A percentile compares a stretch with the other conserved stretches of the same genome.
Evolutionary conservation across 2,113 vertebrate genomes (phyloP).

Genomic region (Paralichthys olivaceus): DNA sequence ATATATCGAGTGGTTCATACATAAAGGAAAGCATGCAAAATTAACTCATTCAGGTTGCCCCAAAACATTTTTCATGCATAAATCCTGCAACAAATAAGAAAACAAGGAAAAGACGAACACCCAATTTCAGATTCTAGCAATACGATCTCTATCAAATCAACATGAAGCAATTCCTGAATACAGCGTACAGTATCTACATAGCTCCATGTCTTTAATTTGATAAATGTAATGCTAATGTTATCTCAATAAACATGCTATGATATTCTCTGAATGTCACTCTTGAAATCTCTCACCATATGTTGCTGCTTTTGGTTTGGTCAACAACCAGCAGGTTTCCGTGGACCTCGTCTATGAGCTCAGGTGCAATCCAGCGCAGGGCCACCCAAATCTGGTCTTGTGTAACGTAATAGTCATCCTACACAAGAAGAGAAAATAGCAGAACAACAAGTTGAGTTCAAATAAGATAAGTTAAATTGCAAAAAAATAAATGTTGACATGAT

Average conservation of each 20-base stretch:
- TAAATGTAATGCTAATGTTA: too few relatives aligned
- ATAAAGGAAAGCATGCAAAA: too few relatives aligned
- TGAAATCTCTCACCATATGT: constrained; percentile 89
- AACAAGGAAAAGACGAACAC: too few relatives aligned
- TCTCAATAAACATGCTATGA: background rate
- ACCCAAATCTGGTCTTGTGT: constrained; percentile 98
- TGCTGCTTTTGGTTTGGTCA: constrained; percentile 96
- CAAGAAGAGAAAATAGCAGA: constrained; percentile 25
- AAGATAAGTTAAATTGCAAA: background rate
- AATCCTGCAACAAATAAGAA: too few relatives aligned
- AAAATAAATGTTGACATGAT: background rate
- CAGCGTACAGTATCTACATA: too few relatives aligned
- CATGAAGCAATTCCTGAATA: too few relatives aligned
- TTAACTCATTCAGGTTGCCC: too few relatives aligned
- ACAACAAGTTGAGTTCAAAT: background rate
- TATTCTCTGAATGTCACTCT: background rate
- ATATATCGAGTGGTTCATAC: too few relatives aligned
- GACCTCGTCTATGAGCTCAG: constrained; percentile 97
- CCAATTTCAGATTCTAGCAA: too few relatives aligned
- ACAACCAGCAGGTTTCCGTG: constrained; percentile 95
- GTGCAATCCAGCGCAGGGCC: constrained; percentile 96
- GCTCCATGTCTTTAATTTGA: too few relatives aligned
- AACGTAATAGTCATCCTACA: constrained; percentile 95
- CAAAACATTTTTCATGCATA: too few relatives aligned
- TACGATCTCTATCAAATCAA: too few relatives aligned